phyloP scores from a whole-genome alignment of 92 coral and sea anemone species.

The Actinostola sp. region DNA sequence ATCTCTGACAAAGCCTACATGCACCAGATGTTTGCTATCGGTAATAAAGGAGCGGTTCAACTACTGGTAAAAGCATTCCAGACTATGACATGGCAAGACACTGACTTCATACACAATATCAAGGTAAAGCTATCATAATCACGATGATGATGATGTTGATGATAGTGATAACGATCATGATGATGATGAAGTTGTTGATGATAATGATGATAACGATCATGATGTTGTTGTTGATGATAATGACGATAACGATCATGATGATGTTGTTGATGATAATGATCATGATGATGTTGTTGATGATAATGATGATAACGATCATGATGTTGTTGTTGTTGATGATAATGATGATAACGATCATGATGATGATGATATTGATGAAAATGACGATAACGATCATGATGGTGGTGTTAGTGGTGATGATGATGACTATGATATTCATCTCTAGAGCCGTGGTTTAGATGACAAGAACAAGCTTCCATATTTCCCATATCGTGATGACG shows the following conservation, averaged over 20 bases:
- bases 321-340: neutral
- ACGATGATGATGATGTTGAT: neutral
- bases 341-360: neutral
- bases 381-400: neutral
- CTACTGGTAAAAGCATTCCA: constrained; percentile 71
- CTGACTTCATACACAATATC: constrained; percentile 78
- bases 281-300: constrained; percentile 39
- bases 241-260: neutral
- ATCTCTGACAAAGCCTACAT: constrained; percentile 76
- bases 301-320: neutral
- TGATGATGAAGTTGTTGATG: neutral
- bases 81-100: constrained; percentile 78
- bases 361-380: neutral
- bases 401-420: neutral
- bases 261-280: constrained; percentile 59
- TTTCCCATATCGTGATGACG: constrained; percentile 97
- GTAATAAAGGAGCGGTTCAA: constrained; percentile 78
- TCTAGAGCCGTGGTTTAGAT: constrained; percentile 81
- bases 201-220: neutral
- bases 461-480: constrained; percentile 78
- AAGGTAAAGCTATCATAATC: constrained; percentile 61
- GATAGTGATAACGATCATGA: neutral
- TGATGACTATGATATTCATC: neutral
- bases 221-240: neutral
- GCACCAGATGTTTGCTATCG: constrained; percentile 93